Evolutionary conservation across 1,140 invertebrate species (phyloP), one percentile per base, ranked within the genome.

Genomic region (Heliconius hewitsoni): DNA sequence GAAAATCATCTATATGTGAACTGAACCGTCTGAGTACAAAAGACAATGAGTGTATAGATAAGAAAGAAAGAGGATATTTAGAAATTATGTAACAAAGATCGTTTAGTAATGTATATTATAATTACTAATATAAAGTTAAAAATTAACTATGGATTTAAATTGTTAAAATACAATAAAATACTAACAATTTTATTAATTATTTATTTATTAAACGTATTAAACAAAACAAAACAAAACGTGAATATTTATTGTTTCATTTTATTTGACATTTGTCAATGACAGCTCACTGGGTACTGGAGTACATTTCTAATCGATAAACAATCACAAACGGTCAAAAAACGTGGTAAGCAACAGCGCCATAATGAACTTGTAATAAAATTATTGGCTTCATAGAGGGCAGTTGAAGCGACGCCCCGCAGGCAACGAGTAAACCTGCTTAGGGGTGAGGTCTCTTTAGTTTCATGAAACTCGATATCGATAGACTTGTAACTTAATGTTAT

Each of bases 291-390:
- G 18, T 23, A 66, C 1, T 71, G n/a, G 42, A 70, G 60, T 50
- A 76, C 30, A 71, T 76, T 76, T 76, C 74, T 76, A 76, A 76
- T 76, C 74, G 74, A 76, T 60, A 76, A 39, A 79, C 72, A 81
- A 81, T 83, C 80, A 77, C 72, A 76, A 79, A 73, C 37, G 66
- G 57, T 81, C 77, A 82, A 80, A 81, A 81, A 84, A 89, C 80
- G 86, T 84, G 85, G 87, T 81, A 85, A 87, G 87, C 87, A 87
- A 89, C 85, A 84, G 85, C 82, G 83, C 92, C 90, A 89, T 93
- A 94, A 94, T 94, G 89, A 94, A 93, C 89, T 92, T 93, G 89
- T 93, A 93, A 94, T 94, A 93, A 93, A 94, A 94, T 94, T 93
- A 94, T 94, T 94, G 93, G 91, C 90, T 90, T 92, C 91, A 93